Evolutionary conservation across 2,888 invertebrate genomes (phyloP).

Genomic region (Macaria liturata): DNA sequence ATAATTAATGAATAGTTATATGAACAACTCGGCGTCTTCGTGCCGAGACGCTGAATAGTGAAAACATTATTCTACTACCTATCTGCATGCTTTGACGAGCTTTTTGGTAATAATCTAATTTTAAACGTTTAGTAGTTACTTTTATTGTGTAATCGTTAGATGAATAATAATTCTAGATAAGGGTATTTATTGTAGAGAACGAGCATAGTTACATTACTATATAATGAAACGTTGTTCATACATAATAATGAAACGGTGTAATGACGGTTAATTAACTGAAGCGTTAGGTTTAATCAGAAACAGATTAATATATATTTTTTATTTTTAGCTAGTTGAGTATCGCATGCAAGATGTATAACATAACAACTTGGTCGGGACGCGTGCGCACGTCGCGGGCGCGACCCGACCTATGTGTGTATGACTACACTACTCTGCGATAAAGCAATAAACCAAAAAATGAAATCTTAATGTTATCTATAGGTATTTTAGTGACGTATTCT

Average conservation of each 20-base stretch:
- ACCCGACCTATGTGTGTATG: constrained; percentile 44
- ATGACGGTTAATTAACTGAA: constrained; percentile 69
- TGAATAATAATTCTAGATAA: constrained; percentile 77
- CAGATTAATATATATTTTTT: constrained; percentile 81
- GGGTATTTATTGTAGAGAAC: constrained; percentile 81
- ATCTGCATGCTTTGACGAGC: constrained; percentile 84
- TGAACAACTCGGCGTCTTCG: constrained; percentile 63
- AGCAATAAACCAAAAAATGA: constrained; percentile 84
- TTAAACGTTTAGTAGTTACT: constrained; percentile 76
- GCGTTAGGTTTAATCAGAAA: constrained; percentile 73
- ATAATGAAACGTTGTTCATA: constrained; percentile 73
- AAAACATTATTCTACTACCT: constrained; percentile 78
- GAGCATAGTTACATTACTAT: constrained; percentile 78
- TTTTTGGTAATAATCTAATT: constrained; percentile 83
- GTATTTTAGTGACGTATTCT: constrained; percentile 78
- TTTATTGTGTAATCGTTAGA: constrained; percentile 81
- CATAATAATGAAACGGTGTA: constrained; percentile 78
- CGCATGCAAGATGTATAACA: constrained; percentile 67
- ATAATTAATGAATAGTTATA: constrained; percentile 63
- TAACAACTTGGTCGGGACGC: constrained; percentile 70
- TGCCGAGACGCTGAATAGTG: constrained; percentile 75
- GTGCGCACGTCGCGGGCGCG: constrained; percentile 42
- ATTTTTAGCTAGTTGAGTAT: constrained; percentile 82
- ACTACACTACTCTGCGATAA: constrained; percentile 69
- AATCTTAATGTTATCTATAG: constrained; percentile 77